These are phyloP conservation scores for Oncorhynchus kisutch DNA, from an alignment of 2,113 vertebrate species.

Conservation along the genomic window DNA sequence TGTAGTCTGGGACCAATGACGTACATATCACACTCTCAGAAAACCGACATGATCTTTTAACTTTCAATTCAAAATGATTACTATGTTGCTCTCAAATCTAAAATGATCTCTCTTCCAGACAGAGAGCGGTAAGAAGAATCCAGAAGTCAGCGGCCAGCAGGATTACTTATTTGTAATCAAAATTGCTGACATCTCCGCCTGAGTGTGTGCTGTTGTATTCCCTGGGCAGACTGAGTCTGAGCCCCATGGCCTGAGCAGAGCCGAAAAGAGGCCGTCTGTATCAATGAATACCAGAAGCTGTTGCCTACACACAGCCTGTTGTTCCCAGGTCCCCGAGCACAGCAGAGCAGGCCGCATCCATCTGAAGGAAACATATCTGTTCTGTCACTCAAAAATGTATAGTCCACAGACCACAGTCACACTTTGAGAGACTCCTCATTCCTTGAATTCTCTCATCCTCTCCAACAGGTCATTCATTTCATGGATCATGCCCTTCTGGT, in stretches of 20 bases:
- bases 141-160: not conserved
- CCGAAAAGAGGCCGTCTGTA: conserved; percentile 51
- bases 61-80: not conserved
- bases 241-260: not conserved
- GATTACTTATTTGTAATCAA: conserved; percentile 29
- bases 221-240: conserved; percentile 19
- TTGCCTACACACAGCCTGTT: conserved; percentile 41
- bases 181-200: conserved; percentile 30
- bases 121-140: too few relatives aligned
- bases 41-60: not conserved
- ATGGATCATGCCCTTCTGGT: conserved; percentile 34
- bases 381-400: conserved; percentile 62
- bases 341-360: conserved; percentile 30
- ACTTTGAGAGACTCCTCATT: conserved; percentile 57
- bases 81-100: too few relatives aligned
- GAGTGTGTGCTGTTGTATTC: conserved; percentile 36
- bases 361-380: conserved; percentile 30
- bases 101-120: too few relatives aligned
- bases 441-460: conserved; percentile 30
- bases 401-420: conserved; percentile 52
- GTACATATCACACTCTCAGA: not conserved
- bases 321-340: conserved; percentile 18
- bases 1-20: too few relatives aligned
- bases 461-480: conserved; percentile 32
- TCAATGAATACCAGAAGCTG: conserved; percentile 69